A percentile compares a stretch with the other conserved stretches of the same genome.
Conservation (phyloP, 2,888 invertebrate genomes). For the Fragum whitleyi region DNA sequence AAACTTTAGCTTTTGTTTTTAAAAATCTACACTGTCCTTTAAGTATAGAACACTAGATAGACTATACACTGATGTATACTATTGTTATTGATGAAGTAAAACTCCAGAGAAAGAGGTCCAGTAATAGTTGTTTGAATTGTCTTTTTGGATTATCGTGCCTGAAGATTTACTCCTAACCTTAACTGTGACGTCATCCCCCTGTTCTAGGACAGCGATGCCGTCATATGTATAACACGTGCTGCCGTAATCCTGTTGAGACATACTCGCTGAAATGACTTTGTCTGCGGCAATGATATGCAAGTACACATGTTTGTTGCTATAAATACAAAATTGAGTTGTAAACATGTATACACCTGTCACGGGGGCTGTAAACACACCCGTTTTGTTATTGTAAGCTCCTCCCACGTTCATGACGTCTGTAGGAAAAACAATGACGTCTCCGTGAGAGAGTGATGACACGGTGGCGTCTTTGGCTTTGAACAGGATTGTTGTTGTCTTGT, state of each 20-base stretch:
- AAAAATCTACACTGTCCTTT: too few species aligned
- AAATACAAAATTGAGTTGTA: not conserved
- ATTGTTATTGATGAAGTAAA: not conserved
- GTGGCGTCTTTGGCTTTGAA: slow-evolving; percentile 1
- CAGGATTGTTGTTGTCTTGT: not conserved
- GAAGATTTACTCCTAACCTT: not conserved
- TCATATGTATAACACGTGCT: not conserved
- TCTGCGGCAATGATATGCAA: not conserved
- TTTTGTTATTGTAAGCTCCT: slow-evolving; percentile 5
- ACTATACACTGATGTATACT: too few species aligned
- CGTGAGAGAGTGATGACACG: not conserved
- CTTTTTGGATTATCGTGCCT: not conserved
- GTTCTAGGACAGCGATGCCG: not conserved
- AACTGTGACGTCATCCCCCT: not conserved
- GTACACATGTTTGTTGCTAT: not conserved
- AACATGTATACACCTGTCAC: not conserved
- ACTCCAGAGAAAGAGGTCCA: slow-evolving; percentile 14
- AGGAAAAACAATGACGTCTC: not conserved
- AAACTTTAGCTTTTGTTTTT: too few species aligned
- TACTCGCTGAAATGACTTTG: not conserved
- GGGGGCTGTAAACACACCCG: slow-evolving; percentile 10
- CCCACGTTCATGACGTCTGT: not conserved
- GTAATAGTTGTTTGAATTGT: not conserved
- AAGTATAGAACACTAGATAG: too few species aligned
- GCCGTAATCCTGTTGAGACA: not conserved